Evolutionary conservation across 2,797 vertebrate genomes (phyloP), one percentile per base, ranked within the genome.

Genomic region (Diglossa cyanea): DNA sequence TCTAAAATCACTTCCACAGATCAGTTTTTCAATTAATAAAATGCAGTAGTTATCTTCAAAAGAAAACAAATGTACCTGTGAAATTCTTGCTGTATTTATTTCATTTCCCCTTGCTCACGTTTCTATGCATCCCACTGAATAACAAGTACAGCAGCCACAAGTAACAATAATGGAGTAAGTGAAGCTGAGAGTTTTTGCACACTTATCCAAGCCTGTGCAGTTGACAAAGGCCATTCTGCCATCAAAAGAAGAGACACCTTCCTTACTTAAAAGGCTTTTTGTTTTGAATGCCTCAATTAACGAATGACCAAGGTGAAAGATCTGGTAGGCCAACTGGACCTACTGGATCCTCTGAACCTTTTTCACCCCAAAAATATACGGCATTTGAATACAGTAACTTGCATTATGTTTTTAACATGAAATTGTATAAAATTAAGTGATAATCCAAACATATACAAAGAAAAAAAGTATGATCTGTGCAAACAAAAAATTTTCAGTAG

Each of bases 331-430:
- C 98, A 47, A 95, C 97, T 58, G 67, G 91, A 42, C 98, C 98
- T 77, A 68, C 86, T 21, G 96, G 97, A 65, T 98, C 98, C 4
- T 97, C 96, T 55, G 97, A 98, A 58, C 96, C 98, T 81, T 97
- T 97, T 91, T 98, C 98, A 25, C 97, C 97, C 97, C 98, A 57
- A 96, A 97, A 97, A 71, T 92, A 74, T 37, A 55, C 24, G 13
- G 28, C 9, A 86, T 31, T 76, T 88, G 26, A 91, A 51, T 55
- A 40, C 10, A 73, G 18, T 17, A 91, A 62, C 3, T 62, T 44
- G 28, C 9, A 48, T 21, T 44, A 53, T 25, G n/a, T 53, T 72
- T 76, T 72, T 57, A 51, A 44, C 30, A n/a, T 3, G 15, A 44
- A 76, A 44, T 73, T 0, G 0, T 30, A 68, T 4, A 58, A 72